Conservation (phyloP, 1,140 invertebrate genomes). For the Zelostemma sp. region DNA sequence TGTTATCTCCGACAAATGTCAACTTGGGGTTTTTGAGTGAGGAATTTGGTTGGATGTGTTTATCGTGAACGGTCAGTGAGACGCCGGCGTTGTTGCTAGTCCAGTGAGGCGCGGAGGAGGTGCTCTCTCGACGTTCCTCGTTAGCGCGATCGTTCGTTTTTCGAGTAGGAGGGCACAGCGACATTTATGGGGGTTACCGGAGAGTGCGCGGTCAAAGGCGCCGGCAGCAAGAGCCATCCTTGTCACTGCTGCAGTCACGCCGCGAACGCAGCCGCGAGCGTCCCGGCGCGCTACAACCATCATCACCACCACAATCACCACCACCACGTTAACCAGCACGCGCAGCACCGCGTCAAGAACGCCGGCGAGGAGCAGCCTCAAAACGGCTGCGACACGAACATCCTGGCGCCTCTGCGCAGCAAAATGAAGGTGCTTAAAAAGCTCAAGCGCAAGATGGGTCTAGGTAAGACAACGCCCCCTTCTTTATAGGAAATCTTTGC, state of each 20-base stretch:
- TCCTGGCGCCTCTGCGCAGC: conserved; percentile 67
- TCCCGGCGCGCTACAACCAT: conserved; percentile 39
- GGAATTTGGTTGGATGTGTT: too few species aligned
- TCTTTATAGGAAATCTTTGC: not conserved
- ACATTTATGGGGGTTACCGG: conserved; percentile 68
- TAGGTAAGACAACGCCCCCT: conserved; percentile 66
- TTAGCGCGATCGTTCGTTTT: not conserved
- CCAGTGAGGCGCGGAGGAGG: not conserved
- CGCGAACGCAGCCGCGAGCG: conserved; percentile 51
- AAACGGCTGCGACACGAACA: conserved; percentile 60
- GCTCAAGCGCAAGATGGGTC: conserved; percentile 72
- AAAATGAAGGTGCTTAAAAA: conserved; percentile 75
- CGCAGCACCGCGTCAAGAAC: conserved; percentile 28
- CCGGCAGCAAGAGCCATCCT: conserved; percentile 62
- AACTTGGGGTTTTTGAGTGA: too few species aligned
- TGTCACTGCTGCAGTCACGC: conserved; percentile 63
- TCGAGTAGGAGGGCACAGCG: conserved; percentile 17
- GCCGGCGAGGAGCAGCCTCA: conserved; percentile 33
- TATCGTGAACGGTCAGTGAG: too few species aligned
- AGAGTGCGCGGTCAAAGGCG: conserved; percentile 64
- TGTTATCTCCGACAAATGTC: too few species aligned
- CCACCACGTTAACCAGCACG: conserved; percentile 45
- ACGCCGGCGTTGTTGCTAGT: too few species aligned
- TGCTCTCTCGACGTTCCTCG: not conserved
- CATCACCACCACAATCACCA: conserved; percentile 52